A percentile compares a stretch with the other conserved stretches of the same genome.
phyloP scores from a whole-genome alignment of 2,113 vertebrate genomes.

The Mus spicilegus region DNA sequence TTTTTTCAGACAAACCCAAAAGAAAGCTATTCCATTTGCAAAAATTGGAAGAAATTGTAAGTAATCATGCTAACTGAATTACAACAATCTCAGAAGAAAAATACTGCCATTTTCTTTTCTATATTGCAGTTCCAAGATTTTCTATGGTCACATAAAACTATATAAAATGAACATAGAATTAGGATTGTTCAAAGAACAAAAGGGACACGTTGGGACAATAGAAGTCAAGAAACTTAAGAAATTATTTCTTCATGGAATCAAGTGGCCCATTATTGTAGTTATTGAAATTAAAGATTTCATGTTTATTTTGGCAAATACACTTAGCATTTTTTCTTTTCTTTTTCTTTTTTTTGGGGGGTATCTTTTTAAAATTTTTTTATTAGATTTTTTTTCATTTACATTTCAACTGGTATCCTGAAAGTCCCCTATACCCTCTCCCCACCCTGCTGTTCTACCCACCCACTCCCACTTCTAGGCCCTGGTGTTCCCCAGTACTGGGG shows the following conservation, averaged over 20 bases:
- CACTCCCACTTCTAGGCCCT: too few relatives aligned
- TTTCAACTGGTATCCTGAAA: too few relatives aligned
- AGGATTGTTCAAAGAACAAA: neutral
- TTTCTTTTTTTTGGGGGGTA: too few relatives aligned
- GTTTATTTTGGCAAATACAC: neutral
- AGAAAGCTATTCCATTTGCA: neutral
- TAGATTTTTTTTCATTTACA: too few relatives aligned
- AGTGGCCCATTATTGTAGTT: neutral
- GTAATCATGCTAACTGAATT: neutral
- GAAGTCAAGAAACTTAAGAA: neutral
- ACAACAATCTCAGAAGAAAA: neutral
- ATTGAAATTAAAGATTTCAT: neutral
- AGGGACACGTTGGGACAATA: neutral
- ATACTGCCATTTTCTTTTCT: neutral
- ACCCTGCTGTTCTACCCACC: too few relatives aligned
- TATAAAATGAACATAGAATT: neutral
- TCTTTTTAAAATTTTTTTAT: too few relatives aligned
- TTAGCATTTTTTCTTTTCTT: neutral
- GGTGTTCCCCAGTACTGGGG: too few relatives aligned
- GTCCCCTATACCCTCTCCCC: too few relatives aligned
- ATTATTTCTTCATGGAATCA: neutral
- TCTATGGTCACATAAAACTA: neutral
- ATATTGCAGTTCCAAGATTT: neutral
- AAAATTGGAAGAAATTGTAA: neutral
- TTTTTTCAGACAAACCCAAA: neutral